Base-by-base conservation (phyloP, 2,113 vertebrate genomes). In the Chaetorhynchus papuensis region DNA sequence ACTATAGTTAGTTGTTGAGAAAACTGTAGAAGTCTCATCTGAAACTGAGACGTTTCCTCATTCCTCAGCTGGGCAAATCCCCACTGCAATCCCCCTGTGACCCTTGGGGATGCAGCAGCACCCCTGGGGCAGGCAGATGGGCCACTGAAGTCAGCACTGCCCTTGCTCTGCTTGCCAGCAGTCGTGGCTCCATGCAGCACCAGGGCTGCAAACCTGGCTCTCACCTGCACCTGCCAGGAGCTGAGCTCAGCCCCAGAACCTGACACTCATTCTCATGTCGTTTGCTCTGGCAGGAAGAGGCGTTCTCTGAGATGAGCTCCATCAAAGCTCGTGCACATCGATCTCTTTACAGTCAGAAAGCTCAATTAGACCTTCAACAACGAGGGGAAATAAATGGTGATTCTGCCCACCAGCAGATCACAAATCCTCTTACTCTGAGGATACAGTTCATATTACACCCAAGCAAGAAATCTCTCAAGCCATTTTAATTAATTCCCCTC, bases 381-480 rank as follows among this genome's bases (percentile, higher is more conserved):
- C 65, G n/a, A 45, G n/a, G 22, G 57, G 30, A 92, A 89, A 81
- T 22, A 26, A 81, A 47, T 28, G 5, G 75, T 4, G 12, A 26
- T 41, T 71, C 83, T 37, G 15, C 69, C 81, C 74, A 86, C 86
- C 80, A 89, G 70, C 71, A 76, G 39, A 64, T 63, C 89, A 76
- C 69, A 70, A 89, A 84, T 64, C 87, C 80, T 89, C 74, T 56
- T 31, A 82, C 56, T 75, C 60, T 28, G 56, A 95, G 64, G 54
- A 90, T 69, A 45, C 41, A 42, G 64, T 27, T 89, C 78, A 70
- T 82, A 71, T 61, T 54, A 60, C 74, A 72, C 10, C 42, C 84
- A 61, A 94, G 61, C 57, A 82, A 91, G 78, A 91, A 87, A 87
- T 79, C 87, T 68, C 76, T 76, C 74, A 57, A 91, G 69, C 45